phyloP scores from a whole-genome alignment of 2,797 vertebrate species.

The Ctenopoma multispine region DNA sequence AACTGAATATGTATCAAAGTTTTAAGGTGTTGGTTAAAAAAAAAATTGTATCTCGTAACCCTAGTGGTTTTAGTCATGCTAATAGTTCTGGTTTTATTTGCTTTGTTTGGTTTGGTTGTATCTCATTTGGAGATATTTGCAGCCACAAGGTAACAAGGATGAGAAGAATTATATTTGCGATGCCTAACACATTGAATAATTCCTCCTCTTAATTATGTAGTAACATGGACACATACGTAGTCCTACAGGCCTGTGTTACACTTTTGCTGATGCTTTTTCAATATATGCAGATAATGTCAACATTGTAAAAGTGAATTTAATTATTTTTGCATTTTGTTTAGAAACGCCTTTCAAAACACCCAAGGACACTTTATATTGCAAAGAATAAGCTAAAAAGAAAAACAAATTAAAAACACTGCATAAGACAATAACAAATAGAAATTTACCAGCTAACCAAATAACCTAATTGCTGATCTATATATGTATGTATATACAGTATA shows the following conservation, averaged over 20 bases:
- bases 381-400: too few species aligned
- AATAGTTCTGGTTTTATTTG: conserved; percentile 19
- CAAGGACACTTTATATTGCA: too few species aligned
- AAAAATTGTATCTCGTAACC: conserved; percentile 2
- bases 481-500: too few species aligned
- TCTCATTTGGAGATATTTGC: conserved; percentile 11
- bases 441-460: neutral
- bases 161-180: neutral
- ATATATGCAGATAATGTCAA: neutral
- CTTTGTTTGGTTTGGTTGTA: neutral
- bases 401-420: too few species aligned
- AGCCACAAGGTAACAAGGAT: neutral
- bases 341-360: too few species aligned
- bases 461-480: neutral
- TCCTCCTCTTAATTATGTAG: neutral
- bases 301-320: too few species aligned
- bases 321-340: too few species aligned
- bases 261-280: neutral
- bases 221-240: too few species aligned
- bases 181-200: neutral
- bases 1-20: conserved; percentile 56
- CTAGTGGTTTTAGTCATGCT: conserved; percentile 20
- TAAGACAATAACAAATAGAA: too few species aligned
- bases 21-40: neutral
- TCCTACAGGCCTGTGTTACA: too few species aligned